Base-by-base conservation (phyloP, 2,113 vertebrate species). In the Panthera tigris region DNA sequence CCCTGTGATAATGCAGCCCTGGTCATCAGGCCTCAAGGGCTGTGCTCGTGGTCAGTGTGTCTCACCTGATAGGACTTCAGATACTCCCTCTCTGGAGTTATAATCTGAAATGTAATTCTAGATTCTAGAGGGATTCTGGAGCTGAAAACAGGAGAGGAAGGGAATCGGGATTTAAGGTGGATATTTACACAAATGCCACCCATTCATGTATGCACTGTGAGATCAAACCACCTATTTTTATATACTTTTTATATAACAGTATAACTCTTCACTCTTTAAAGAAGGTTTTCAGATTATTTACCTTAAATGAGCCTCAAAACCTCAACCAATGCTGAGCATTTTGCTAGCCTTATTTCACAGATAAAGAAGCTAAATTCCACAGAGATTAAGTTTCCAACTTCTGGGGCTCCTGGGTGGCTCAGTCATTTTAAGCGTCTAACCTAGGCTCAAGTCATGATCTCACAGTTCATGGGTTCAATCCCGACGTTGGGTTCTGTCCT, bases 71-170 rank as follows among this genome's bases (percentile, higher is more conserved):
- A 89, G 78, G 65, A 88, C 9, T 36, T 90, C 61, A 71, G 13
- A 79, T 65, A 76, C 13, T 81, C 61, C 45, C 23, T 80, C 82
- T 85, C 50, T 71, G 45, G 91, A 68, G 4, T 95, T 95, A 52
- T 71, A 97, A 97, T 68, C 48, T 63, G 52, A 87, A 96, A 93
- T 79, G 39, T 61, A 63, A 94, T 91, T 78, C 76, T 50, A 82
- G 29, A 61, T 87, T 95, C 61, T 94, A 91, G 76, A 93, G 15
- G 15, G 18, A 69, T 21, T 18, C 39, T 89, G 29, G 14, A 13
- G 36, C 29, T 71, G 23, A 21, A 65, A 65, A 65, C 3, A 87
- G 55, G 39, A 14, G 11, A 36, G 4, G 1, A 36, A 2, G 21
- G 3, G 74, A 31, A 90, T 69, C 16, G 39, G 39, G 23, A 86